phyloP scores from a whole-genome alignment of 2,888 invertebrate species.

The Beris morrisii region DNA sequence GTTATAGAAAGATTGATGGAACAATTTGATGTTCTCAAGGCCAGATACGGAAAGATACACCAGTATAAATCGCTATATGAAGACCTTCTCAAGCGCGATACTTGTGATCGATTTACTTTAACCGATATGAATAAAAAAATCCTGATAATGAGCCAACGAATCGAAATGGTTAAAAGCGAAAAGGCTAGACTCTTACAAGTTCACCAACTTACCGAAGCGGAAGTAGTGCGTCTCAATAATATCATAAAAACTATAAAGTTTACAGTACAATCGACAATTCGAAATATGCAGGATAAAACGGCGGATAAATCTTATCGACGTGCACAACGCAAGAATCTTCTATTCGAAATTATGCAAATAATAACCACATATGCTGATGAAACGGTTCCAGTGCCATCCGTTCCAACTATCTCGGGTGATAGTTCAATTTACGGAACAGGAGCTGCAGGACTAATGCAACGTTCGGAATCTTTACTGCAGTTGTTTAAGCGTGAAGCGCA shows the following conservation, averaged over 20 bases:
- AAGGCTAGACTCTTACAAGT: constrained; percentile 46
- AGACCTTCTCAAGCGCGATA: constrained; percentile 55
- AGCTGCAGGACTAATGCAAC: constrained; percentile 67
- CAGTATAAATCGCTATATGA: constrained; percentile 54
- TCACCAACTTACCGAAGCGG: constrained; percentile 60
- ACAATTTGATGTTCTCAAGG: constrained; percentile 61
- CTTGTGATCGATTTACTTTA: constrained; percentile 52
- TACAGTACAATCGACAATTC: constrained; percentile 63
- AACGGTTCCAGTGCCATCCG: constrained; percentile 49
- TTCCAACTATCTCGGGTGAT: constrained; percentile 46
- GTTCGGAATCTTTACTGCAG: constrained; percentile 47
- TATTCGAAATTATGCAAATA: constrained; percentile 58
- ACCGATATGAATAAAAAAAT: constrained; percentile 58
- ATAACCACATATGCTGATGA: constrained; percentile 47
- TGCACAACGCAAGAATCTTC: constrained; percentile 60
- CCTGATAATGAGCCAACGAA: constrained; percentile 54
- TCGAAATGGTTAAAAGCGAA: constrained; percentile 48
- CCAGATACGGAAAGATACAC: constrained; percentile 55
- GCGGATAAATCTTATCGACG: constrained; percentile 58
- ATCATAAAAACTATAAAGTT: constrained; percentile 65
- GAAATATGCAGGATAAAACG: constrained; percentile 46
- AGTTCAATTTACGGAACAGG: constrained; percentile 61
- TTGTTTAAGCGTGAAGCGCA: constrained; percentile 47
- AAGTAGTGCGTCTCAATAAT: constrained; percentile 58
- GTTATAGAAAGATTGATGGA: constrained; percentile 65